phyloP scores from a whole-genome alignment of 2,888 invertebrate genomes.

The Dione juno region DNA sequence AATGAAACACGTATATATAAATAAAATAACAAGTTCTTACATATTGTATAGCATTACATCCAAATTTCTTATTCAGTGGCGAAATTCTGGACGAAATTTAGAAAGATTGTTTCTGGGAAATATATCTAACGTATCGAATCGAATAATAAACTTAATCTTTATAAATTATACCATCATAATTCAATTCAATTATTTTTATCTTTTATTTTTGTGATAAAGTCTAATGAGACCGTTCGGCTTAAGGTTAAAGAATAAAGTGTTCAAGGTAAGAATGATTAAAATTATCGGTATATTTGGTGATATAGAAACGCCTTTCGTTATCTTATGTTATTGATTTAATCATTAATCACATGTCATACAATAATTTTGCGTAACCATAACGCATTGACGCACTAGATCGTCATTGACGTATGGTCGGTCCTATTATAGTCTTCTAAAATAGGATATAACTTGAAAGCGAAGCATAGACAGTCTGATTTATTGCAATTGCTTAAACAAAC shows the following conservation, averaged over 20 bases:
- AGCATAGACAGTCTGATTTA: conserved; percentile 62
- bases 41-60: too few species aligned
- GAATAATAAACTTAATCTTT: not conserved
- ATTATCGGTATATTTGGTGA: conserved; percentile 1
- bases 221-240: not conserved
- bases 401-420: conserved; percentile 65
- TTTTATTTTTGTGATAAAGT: not conserved
- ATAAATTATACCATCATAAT: not conserved
- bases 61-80: too few species aligned
- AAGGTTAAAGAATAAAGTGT: not conserved
- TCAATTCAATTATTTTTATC: not conserved
- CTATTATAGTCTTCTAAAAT: conserved; percentile 60
- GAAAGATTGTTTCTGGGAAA: too few species aligned
- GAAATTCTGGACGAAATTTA: too few species aligned
- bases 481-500: conserved; percentile 55
- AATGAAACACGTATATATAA: too few species aligned
- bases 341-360: not conserved
- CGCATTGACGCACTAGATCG: conserved; percentile 64
- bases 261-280: conserved; percentile 21
- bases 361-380: conserved; percentile 36
- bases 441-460: conserved; percentile 63
- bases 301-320: not conserved
- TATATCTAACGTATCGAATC: too few species aligned
- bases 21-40: too few species aligned
- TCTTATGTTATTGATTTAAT: conserved; percentile 7